Percentiles rank a stretch among this genome's conserved stretches.
Conservation (phyloP, 2,797 vertebrate species). For the Pangasius macronema region DNA sequence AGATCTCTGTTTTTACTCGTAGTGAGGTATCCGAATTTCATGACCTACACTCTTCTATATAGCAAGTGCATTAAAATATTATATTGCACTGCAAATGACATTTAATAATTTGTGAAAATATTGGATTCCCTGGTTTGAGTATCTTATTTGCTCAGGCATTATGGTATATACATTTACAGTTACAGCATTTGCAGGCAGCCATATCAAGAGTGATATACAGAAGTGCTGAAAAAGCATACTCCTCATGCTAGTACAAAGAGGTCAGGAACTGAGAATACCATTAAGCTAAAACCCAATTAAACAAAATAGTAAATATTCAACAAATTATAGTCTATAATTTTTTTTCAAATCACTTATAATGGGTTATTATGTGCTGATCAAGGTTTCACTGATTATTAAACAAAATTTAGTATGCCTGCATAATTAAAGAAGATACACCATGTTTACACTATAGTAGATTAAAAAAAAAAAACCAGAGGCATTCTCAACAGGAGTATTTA, state of each 20-base stretch:
- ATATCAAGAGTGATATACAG: background rate
- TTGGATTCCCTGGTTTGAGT: background rate
- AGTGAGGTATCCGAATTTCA: no score
- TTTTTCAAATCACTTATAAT: conserved; percentile 1
- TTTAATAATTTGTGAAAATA: conserved; percentile 13
- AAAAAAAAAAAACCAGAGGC: background rate
- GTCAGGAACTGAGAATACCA: background rate
- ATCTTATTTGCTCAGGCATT: conserved; percentile 4
- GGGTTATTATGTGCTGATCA: background rate
- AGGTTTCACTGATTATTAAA: conserved; percentile 24
- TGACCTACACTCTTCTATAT: conserved; percentile 14
- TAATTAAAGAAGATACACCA: conserved; percentile 7
- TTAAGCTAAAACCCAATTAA: background rate
- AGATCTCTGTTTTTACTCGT: no score
- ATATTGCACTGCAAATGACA: conserved; percentile 23
- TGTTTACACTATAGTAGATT: background rate
- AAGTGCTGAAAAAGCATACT: background rate
- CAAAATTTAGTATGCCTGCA: background rate
- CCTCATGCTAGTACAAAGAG: background rate
- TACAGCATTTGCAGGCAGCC: background rate
- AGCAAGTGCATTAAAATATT: conserved; percentile 7
- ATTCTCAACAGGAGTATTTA: background rate
- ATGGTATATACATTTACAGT: background rate
- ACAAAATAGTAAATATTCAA: background rate
- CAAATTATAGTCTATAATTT: background rate